Base-by-base conservation (phyloP, 35 echinoderm and acorn worm genomes). In the Patiria miniata region DNA sequence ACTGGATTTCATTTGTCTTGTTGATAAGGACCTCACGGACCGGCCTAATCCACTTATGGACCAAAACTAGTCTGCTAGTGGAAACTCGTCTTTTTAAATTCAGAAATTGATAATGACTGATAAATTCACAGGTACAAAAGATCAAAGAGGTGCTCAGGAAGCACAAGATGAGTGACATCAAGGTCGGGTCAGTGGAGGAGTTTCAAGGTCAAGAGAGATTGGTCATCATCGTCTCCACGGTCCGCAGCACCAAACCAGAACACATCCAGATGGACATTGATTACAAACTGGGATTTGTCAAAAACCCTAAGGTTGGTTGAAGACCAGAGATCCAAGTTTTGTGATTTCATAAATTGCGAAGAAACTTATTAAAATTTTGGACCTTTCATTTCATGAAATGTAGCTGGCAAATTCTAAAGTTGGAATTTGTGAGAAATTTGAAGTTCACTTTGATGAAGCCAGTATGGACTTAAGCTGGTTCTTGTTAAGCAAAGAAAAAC, bases 131-230 rank as follows among this genome's bases (percentile, higher is more conserved):
- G 95, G 95, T 97, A 2, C 91, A 97, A 83, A 97, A 97, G 79
- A 83, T 97, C 8, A 60, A 93, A 40, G 65, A 93, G 85, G 68
- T 97, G 0, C 65, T 97, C 44, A 79, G 60, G 36, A 93, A 89
- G 88, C 89, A 56, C 34, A 85, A 88, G 26, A 47, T 86, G 32
- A 39, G 39, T 36, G 86, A 92, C 39, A 95, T 99, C 86, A 99
- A 99, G 52, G 96, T 99, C 29, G 96, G 96, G 6, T 99, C 96
- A 36, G 96, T 99, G 60, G 96, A 99, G 38, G 96, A 99, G 79
- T 99, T 99, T 29, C 96, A 99, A 61, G 96, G 96, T n/a, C 92
- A 92, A 80, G 96, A 99, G 76, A 85, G 93, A 79, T 42, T 89
- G 23, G 79, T 99, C 37, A 94, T 99, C 80, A 99, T 99, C 52